Conservation (phyloP, 2,888 invertebrate genomes). For the Aleiodes testaceus region DNA sequence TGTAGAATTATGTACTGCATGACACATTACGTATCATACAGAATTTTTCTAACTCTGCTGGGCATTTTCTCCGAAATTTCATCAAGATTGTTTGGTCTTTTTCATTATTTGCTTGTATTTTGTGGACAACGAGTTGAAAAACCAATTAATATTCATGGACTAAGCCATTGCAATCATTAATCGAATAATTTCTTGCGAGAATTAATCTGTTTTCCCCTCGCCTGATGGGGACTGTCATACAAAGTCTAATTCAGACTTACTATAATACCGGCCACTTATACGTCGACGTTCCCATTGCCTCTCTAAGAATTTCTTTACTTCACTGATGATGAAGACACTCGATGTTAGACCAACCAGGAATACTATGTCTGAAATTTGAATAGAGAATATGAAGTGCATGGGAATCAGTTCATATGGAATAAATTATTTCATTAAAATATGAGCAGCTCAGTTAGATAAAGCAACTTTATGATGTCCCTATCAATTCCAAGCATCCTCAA, state of each 20-base stretch:
- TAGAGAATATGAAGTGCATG: slow-evolving; percentile 18
- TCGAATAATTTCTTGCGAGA: slow-evolving; percentile 50
- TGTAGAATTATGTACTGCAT: too few relatives aligned
- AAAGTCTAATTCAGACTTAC: slow-evolving; percentile 78
- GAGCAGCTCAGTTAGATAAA: too few relatives aligned
- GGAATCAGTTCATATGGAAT: not conserved
- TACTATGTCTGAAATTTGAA: slow-evolving; percentile 84
- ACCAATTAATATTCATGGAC: not conserved
- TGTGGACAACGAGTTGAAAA: slow-evolving; percentile 30
- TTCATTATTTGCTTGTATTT: slow-evolving; percentile 40
- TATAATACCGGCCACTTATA: slow-evolving; percentile 63
- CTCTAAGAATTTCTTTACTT: slow-evolving; percentile 91
- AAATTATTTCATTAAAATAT: too few relatives aligned
- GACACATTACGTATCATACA: slow-evolving; percentile 6
- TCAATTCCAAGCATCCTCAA: too few relatives aligned
- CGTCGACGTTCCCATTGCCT: slow-evolving; percentile 79
- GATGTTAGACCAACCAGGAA: slow-evolving; percentile 94
- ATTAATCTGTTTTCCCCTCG: slow-evolving; percentile 59
- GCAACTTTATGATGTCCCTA: too few relatives aligned
- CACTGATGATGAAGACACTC: slow-evolving; percentile 95
- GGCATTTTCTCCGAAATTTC: not conserved
- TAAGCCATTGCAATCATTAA: slow-evolving; percentile 54
- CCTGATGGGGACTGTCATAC: slow-evolving; percentile 77
- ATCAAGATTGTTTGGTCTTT: not conserved
- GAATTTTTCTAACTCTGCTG: not conserved